Conservation (phyloP, 2,113 vertebrate genomes). For the Mus pahari region DNA sequence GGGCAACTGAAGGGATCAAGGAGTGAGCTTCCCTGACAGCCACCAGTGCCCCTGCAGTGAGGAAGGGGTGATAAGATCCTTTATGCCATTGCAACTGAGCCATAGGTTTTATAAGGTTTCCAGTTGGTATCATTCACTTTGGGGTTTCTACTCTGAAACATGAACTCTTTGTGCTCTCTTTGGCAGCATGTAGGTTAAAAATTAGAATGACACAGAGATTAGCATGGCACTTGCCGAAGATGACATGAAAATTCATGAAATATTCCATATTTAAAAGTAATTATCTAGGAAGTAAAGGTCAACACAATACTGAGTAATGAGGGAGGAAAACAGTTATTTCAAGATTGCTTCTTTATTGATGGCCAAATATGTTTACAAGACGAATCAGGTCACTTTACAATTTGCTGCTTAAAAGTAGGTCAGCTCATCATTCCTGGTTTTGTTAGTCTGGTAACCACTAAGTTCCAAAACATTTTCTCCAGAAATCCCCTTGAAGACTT, state of each 20-base stretch:
- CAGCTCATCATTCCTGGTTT: conserved; percentile 86
- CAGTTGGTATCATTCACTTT: not conserved
- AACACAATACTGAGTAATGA: not conserved
- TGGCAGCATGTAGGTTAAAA: not conserved
- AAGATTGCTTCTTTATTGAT: conserved; percentile 35
- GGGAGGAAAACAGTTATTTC: conserved; percentile 20
- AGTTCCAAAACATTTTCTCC: conserved; percentile 74
- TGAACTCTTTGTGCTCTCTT: not conserved
- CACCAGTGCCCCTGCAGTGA: too few relatives aligned
- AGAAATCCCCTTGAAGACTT: conserved; percentile 85
- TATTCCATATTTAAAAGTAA: too few relatives aligned
- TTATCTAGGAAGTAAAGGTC: not conserved
- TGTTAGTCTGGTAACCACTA: conserved; percentile 81
- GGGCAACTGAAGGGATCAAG: too few relatives aligned
- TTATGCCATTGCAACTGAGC: too few relatives aligned
- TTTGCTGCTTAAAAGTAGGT: conserved; percentile 83
- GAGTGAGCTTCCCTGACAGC: too few relatives aligned
- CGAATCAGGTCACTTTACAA: not conserved
- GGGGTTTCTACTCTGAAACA: conserved; percentile 14
- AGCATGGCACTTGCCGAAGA: too few relatives aligned
- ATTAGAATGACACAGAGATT: not conserved
- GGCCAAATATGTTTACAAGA: conserved; percentile 22
- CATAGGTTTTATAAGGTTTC: too few relatives aligned
- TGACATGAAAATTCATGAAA: not conserved
- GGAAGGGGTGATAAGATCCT: too few relatives aligned